phyloP scores from a whole-genome alignment of 2,113 vertebrate species.

The Bos javanicus region DNA sequence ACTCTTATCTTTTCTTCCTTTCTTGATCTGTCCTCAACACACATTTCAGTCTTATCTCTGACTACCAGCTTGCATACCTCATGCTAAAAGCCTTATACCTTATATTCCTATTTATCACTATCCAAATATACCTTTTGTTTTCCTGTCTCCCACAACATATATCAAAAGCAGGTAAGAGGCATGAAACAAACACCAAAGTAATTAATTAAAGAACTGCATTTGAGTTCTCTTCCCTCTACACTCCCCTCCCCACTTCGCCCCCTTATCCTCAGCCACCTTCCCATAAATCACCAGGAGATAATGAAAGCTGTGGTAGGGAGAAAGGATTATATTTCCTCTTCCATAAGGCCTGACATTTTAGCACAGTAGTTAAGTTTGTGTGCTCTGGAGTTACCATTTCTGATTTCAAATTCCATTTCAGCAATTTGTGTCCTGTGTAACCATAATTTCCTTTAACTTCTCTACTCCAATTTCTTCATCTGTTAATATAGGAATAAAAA shows the following conservation, averaged over 20 bases:
- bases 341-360: not conserved
- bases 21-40: not conserved
- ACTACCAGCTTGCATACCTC: not conserved
- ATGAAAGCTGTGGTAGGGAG: not conserved
- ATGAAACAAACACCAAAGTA: not conserved
- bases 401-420: constrained; percentile 8
- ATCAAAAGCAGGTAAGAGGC: not conserved
- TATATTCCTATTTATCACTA: not conserved
- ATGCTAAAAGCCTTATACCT: not conserved
- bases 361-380: not conserved
- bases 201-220: not conserved
- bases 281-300: not conserved
- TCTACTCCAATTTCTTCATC: not conserved
- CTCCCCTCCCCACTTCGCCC: not conserved
- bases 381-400: not conserved
- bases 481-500: constrained; percentile 32
- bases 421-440: not conserved
- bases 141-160: not conserved
- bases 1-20: not conserved
- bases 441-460: not conserved
- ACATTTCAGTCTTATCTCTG: not conserved
- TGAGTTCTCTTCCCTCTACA: not conserved
- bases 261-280: not conserved
- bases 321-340: not conserved
- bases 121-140: not conserved